These are phyloP conservation scores for Xestia xanthographa DNA, from an alignment of 2,888 invertebrate species.

Conservation along the genomic window DNA sequence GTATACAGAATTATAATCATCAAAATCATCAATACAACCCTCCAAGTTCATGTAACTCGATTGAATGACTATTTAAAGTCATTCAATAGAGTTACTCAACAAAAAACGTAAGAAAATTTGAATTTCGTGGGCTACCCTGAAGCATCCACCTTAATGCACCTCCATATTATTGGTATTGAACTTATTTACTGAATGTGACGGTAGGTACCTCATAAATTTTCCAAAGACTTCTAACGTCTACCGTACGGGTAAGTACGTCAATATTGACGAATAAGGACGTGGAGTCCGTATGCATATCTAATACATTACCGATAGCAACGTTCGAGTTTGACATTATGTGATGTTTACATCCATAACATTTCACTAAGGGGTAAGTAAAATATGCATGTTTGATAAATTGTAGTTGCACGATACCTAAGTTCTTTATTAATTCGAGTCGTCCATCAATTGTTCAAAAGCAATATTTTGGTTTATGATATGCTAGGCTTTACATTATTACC, in stretches of 20 bases:
- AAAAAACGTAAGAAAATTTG: no score
- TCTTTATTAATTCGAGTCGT: background rate
- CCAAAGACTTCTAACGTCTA: no score
- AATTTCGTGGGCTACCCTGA: no score
- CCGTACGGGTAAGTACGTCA: background rate
- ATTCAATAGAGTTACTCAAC: no score
- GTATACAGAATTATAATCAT: no score
- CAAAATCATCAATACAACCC: no score
- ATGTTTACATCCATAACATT: no score
- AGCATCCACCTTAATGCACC: no score
- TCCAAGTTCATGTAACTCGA: no score
- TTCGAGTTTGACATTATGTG: conserved; percentile 11
- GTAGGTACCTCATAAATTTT: background rate
- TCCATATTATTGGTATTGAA: background rate
- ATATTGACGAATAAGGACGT: background rate
- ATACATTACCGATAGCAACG: background rate
- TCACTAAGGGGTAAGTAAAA: background rate
- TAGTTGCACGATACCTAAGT: background rate
- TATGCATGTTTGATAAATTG: background rate
- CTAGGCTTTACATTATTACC: no score
- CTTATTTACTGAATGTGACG: background rate
- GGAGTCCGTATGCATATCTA: background rate
- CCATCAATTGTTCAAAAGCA: background rate
- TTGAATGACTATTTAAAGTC: no score
- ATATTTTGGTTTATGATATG: no score